A percentile compares a stretch with the other conserved stretches of the same genome.
phyloP scores from a whole-genome alignment of 2,888 invertebrate genomes.

The Pollenia griseotomentosa region DNA sequence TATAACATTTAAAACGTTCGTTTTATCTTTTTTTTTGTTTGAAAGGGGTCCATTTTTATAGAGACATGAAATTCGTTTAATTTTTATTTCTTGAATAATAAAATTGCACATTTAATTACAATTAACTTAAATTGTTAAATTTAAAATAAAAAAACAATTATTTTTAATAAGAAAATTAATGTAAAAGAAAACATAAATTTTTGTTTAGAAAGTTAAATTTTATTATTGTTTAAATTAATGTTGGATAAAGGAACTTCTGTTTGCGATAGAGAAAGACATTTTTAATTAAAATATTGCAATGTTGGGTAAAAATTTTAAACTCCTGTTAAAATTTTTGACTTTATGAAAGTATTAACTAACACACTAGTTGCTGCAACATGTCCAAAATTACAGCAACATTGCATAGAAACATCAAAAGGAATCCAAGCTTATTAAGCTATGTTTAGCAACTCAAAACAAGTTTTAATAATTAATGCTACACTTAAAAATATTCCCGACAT shows the following conservation, averaged over 20 bases:
- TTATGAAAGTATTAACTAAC: too few relatives aligned
- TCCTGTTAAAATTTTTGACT: too few relatives aligned
- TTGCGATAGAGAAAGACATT: too few relatives aligned
- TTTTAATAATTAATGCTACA: too few relatives aligned
- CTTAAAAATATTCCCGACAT: too few relatives aligned
- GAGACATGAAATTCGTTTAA: conserved; percentile 16
- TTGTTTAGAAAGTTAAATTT: not conserved
- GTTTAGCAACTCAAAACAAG: too few relatives aligned
- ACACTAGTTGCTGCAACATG: too few relatives aligned
- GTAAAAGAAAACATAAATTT: not conserved
- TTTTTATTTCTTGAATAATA: not conserved
- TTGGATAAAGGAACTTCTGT: conserved; percentile 2
- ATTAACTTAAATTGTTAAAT: conserved; percentile 1
- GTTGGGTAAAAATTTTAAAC: too few relatives aligned
- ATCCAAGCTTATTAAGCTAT: too few relatives aligned
- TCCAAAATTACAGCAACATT: too few relatives aligned
- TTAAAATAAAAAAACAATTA: conserved; percentile 23
- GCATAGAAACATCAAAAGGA: too few relatives aligned
- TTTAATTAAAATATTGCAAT: too few relatives aligned
- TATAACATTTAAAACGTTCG: conserved; percentile 22
- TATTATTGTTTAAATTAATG: not conserved
- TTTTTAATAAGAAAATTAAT: not conserved
- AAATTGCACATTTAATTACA: not conserved
- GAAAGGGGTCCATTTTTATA: not conserved
- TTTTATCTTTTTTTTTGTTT: conserved; percentile 4